A percentile compares a stretch with the other conserved stretches of the same genome.
Evolutionary conservation across 2,797 vertebrate genomes (phyloP).

Genomic region (Peromyscus aztecus): DNA sequence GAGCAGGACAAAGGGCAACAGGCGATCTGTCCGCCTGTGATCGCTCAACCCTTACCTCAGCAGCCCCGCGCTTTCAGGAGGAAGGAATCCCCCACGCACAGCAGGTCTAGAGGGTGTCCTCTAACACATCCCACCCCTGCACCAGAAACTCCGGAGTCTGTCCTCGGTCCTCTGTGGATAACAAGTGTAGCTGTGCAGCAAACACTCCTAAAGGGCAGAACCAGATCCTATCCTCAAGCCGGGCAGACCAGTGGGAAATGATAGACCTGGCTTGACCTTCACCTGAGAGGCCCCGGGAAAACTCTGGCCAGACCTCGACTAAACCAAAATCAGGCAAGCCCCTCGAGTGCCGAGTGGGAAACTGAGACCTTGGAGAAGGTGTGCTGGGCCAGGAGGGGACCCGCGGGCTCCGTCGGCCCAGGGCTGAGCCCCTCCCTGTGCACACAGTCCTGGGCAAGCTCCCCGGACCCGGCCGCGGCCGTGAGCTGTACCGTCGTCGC

Average conservation of each 20-base stretch:
- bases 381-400: neutral
- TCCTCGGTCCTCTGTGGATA: neutral
- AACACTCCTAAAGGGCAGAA: conserved; percentile 27
- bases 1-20: neutral
- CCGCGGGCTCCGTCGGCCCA: neutral
- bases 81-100: neutral
- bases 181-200: neutral
- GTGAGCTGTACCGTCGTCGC: neutral
- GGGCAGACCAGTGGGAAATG: neutral
- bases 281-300: conserved; percentile 34
- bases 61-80: neutral
- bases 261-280: neutral
- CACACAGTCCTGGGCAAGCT: neutral
- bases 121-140: neutral
- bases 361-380: conserved; percentile 8
- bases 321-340: conserved; percentile 34
- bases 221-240: conserved; percentile 53
- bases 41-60: neutral
- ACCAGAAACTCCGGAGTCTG: conserved; percentile 19
- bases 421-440: neutral
- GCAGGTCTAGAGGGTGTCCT: neutral
- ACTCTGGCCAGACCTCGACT: conserved; percentile 9
- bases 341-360: conserved; percentile 65
- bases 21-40: neutral
- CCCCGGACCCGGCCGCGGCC: neutral